Evolutionary conservation across 2,113 vertebrate genomes (phyloP).

Genomic region (Tiliqua scincoides): DNA sequence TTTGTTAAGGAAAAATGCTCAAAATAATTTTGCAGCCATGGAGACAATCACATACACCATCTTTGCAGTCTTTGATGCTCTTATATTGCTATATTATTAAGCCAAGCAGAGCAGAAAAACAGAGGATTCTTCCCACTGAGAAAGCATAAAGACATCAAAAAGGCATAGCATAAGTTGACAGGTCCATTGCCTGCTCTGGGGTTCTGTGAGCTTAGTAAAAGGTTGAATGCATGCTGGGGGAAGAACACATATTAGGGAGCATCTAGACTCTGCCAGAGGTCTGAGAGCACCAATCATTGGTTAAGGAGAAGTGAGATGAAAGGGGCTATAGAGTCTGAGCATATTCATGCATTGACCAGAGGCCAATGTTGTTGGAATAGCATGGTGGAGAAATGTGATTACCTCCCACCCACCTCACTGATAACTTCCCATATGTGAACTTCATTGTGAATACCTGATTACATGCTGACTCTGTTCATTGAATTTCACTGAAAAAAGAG

Average conservation of each 20-base stretch:
- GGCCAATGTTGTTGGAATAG: neutral
- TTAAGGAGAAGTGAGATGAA: neutral
- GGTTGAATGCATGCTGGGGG: neutral
- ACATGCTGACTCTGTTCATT: neutral
- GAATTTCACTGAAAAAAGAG: neutral
- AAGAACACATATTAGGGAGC: neutral
- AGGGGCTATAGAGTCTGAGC: neutral
- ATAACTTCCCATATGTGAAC: neutral
- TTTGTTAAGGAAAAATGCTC: neutral
- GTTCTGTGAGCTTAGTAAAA: neutral
- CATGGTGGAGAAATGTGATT: neutral
- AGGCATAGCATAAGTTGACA: neutral
- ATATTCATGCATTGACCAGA: neutral
- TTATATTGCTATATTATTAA: constrained; percentile 20
- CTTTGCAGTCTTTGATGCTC: constrained; percentile 6
- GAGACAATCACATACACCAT: neutral
- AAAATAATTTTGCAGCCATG: constrained; percentile 4
- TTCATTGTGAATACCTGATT: neutral
- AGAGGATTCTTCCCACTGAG: neutral
- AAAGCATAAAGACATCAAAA: neutral
- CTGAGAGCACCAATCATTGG: neutral
- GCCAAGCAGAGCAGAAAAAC: neutral
- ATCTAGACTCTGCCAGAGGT: neutral
- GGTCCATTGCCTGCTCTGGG: neutral
- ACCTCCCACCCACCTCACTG: neutral